Percentiles rank a stretch among this genome's conserved stretches.
Conservation (phyloP, 2,888 invertebrate genomes). For the Cerceris rybyensis region DNA sequence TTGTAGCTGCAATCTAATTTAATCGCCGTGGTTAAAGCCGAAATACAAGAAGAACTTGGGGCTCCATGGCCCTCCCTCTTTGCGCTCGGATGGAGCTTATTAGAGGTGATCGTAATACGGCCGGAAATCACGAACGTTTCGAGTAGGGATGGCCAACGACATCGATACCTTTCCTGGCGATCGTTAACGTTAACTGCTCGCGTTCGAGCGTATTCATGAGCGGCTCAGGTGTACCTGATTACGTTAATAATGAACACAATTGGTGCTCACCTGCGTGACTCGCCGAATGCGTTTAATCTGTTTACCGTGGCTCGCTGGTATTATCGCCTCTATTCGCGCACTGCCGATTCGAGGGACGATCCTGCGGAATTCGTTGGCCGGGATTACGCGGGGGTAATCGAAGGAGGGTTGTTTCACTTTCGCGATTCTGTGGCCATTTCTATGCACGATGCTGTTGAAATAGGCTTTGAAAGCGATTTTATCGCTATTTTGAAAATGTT, state of each 20-base stretch:
- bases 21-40: too few species aligned
- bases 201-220: conserved; percentile 41
- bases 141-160: conserved; percentile 3
- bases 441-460: too few species aligned
- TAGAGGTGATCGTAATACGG: conserved; percentile 2
- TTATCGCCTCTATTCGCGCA: conserved; percentile 19
- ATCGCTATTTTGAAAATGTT: too few species aligned
- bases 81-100: conserved; percentile 11
- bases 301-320: conserved; percentile 47
- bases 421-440: conserved; percentile 23
- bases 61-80: neutral
- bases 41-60: too few species aligned
- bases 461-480: too few species aligned
- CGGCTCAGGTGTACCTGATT: conserved; percentile 64
- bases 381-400: neutral
- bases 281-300: conserved; percentile 57
- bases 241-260: conserved; percentile 64
- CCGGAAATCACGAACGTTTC: conserved; percentile 21
- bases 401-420: neutral
- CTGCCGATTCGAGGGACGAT: neutral
- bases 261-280: conserved; percentile 61
- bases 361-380: neutral
- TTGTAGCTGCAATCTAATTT: too few species aligned
- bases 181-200: conserved; percentile 54
- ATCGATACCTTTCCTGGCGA: conserved; percentile 23